Percentiles rank a stretch among this genome's conserved stretches.
Evolutionary conservation across 2,888 invertebrate species (phyloP).

Genomic region (Rambutsinella grinnellia): DNA sequence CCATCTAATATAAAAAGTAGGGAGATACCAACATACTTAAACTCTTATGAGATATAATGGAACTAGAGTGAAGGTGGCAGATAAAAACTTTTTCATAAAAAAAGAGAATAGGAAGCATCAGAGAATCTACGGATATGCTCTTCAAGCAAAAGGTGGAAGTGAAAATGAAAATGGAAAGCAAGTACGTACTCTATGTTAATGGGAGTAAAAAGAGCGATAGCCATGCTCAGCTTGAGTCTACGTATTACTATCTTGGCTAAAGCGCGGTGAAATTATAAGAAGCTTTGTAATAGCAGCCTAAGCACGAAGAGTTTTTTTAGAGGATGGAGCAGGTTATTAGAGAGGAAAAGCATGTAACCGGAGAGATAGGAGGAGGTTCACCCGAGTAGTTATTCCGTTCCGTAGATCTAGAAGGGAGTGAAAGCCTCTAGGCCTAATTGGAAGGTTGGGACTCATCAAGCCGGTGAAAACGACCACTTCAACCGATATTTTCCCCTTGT

Average conservation of each 20-base stretch:
- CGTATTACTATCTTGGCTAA: not conserved
- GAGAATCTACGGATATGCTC: not conserved
- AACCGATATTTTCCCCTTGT: conserved; percentile 59
- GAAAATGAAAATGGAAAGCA: no score
- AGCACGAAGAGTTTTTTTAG: conserved; percentile 11
- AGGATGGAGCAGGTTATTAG: conserved; percentile 26
- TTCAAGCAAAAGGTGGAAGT: conserved; percentile 33
- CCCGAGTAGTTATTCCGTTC: conserved; percentile 2
- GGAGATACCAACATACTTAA: not conserved
- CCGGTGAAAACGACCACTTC: conserved; percentile 62
- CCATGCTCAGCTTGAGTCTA: conserved; percentile 1
- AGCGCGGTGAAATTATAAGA: conserved; percentile 4
- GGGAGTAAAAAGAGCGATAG: conserved; percentile 12
- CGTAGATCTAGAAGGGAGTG: conserved; percentile 39
- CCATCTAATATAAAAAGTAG: not conserved
- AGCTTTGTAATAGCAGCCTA: conserved; percentile 5
- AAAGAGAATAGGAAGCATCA: conserved; percentile 33
- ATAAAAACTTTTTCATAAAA: conserved; percentile 4
- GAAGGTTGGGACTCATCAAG: conserved; percentile 65
- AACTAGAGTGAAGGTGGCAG: conserved; percentile 9
- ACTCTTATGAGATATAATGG: conserved; percentile 4
- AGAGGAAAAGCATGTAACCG: not conserved
- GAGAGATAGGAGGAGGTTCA: not conserved
- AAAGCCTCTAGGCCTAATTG: conserved; percentile 64
- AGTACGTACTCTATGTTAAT: no score